A percentile compares a stretch with the other conserved stretches of the same genome.
Conservation (phyloP, 1,140 invertebrate genomes). For the Aphaenogaster floridana region DNA sequence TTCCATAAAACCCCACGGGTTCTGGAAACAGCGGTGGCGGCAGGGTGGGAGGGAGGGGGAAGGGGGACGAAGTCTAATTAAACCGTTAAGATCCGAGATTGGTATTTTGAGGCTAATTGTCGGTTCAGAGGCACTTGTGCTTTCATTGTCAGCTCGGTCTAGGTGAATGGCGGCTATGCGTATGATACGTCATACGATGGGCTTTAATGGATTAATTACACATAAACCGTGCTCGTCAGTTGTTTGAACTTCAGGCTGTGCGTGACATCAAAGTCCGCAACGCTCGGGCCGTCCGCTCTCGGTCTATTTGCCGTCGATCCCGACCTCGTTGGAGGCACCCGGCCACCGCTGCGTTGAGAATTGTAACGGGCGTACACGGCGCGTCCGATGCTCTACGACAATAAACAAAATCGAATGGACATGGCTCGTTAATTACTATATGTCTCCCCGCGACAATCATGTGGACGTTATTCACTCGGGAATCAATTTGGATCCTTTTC, state of each 20-base stretch:
- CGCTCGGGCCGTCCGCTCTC: neutral
- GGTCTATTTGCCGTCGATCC: constrained; percentile 47
- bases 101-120: neutral
- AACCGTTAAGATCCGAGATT: neutral
- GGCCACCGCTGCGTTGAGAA: constrained; percentile 9
- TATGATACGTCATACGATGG: neutral
- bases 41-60: neutral
- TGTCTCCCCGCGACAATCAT: neutral
- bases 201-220: constrained; percentile 51
- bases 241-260: constrained; percentile 56
- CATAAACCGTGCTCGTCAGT: constrained; percentile 35
- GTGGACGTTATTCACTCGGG: neutral
- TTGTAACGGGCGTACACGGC: constrained; percentile 5
- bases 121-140: neutral
- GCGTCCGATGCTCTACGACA: neutral
- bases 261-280: constrained; percentile 62
- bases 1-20: neutral
- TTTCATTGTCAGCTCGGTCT: neutral
- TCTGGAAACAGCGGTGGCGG: neutral
- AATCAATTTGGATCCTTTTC: constrained; percentile 14
- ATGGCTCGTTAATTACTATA: constrained; percentile 47
- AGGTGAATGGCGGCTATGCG: neutral
- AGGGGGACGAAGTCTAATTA: constrained; percentile 7
- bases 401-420: constrained; percentile 49
- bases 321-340: constrained; percentile 37